A percentile compares a stretch with the other conserved stretches of the same genome.
phyloP scores from a whole-genome alignment of 2,797 vertebrate genomes.

The Carcharodon carcharias region DNA sequence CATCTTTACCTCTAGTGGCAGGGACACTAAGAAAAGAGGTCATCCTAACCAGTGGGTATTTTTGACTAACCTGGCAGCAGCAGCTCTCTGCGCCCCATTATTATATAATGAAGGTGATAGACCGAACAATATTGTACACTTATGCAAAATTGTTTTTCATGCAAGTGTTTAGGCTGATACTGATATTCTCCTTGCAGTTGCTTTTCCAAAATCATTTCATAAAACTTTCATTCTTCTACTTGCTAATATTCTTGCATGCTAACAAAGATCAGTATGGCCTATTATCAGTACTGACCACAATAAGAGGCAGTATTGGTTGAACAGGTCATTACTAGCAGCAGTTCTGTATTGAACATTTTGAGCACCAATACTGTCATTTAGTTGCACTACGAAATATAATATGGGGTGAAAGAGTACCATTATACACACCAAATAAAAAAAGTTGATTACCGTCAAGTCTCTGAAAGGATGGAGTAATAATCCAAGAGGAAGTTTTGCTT shows the following conservation, averaged over 20 bases:
- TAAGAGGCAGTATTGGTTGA: neutral
- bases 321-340: neutral
- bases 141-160: neutral
- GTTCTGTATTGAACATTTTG: neutral
- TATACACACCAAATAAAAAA: slow-evolving; percentile 12
- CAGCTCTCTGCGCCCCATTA: neutral
- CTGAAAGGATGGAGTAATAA: slow-evolving; percentile 91
- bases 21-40: neutral
- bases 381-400: neutral
- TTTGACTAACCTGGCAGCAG: neutral
- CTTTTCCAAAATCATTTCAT: neutral
- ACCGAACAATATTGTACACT: neutral
- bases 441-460: slow-evolving; percentile 77
- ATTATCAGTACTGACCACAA: neutral
- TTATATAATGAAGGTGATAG: neutral
- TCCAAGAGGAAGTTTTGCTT: slow-evolving; percentile 89
- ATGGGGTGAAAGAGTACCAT: neutral
- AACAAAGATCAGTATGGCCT: neutral
- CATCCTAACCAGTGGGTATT: neutral
- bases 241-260: neutral
- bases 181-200: neutral
- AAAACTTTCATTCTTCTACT: neutral
- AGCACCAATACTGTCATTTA: neutral
- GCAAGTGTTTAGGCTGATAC: neutral
- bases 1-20: neutral